These are phyloP conservation scores for Diachasmimorpha longicaudata DNA, from an alignment of 1,140 invertebrate genomes.

Conservation along the genomic window DNA sequence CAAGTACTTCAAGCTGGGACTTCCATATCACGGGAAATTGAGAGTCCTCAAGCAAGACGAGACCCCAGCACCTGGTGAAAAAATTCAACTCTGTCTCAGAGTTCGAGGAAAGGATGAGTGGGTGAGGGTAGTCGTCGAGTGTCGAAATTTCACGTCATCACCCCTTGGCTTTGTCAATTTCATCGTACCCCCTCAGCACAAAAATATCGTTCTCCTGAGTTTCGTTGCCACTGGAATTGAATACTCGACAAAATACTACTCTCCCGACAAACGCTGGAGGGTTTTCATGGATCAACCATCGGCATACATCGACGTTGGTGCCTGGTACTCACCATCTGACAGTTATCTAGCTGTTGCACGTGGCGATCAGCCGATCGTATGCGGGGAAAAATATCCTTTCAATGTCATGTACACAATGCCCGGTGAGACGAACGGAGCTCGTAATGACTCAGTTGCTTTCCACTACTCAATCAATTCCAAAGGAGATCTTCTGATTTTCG, in stretches of 20 bases:
- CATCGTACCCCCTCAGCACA: slow-evolving; percentile 55
- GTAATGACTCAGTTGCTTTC: slow-evolving; percentile 49
- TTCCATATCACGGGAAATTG: slow-evolving; percentile 70
- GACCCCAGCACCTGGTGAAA: slow-evolving; percentile 52
- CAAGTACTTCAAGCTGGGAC: slow-evolving; percentile 68
- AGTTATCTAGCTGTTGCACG: slow-evolving; percentile 54
- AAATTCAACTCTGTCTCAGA: slow-evolving; percentile 56
- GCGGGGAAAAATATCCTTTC: slow-evolving; percentile 57
- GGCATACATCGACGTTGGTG: slow-evolving; percentile 53
- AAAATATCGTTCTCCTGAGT: slow-evolving; percentile 52
- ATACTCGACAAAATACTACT: slow-evolving; percentile 60
- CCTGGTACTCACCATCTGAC: slow-evolving; percentile 60
- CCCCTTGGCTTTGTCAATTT: slow-evolving; percentile 58
- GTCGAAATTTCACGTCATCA: slow-evolving; percentile 55
- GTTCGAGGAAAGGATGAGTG: slow-evolving; percentile 55
- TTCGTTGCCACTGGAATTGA: slow-evolving; percentile 57
- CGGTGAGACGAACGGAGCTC: slow-evolving; percentile 22
- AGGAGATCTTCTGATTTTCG: slow-evolving; percentile 52
- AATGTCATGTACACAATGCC: slow-evolving; percentile 58
- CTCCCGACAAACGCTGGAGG: slow-evolving; percentile 57
- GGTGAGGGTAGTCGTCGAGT: slow-evolving; percentile 53
- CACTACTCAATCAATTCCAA: slow-evolving; percentile 60
- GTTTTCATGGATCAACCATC: slow-evolving; percentile 60
- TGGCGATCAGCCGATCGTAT: slow-evolving; percentile 53
- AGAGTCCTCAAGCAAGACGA: slow-evolving; percentile 53